Evolutionary conservation across 2,888 invertebrate species (phyloP).

Genomic region (Tetranychus truncatus): DNA sequence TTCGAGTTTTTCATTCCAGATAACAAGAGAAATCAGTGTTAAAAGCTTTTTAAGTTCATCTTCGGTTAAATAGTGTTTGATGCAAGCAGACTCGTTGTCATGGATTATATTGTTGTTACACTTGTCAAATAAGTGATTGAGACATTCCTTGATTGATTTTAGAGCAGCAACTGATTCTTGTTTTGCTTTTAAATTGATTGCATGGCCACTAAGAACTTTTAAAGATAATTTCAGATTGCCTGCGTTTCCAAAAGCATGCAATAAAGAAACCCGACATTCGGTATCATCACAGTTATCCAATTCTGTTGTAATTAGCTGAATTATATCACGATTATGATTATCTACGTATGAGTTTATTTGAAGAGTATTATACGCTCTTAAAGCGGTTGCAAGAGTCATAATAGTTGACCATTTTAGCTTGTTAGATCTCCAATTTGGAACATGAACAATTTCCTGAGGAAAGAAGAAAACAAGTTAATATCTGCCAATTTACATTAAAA

Average conservation of each 20-base stretch:
- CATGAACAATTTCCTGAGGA: neutral
- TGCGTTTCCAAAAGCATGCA: conserved; percentile 21
- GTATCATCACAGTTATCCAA: conserved; percentile 20
- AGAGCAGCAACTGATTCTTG: conserved; percentile 22
- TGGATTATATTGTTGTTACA: neutral
- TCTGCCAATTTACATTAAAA: neutral
- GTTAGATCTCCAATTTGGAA: conserved; percentile 19
- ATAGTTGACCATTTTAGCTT: conserved; percentile 20
- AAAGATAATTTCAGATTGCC: conserved; percentile 15
- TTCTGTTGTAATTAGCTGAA: conserved; percentile 15
- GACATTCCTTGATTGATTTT: conserved; percentile 19
- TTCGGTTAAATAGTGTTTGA: neutral
- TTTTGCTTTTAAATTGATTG: conserved; percentile 7
- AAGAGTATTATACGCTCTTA: conserved; percentile 12
- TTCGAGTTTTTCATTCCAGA: conserved; percentile 23
- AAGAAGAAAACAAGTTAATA: neutral
- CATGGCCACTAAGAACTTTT: conserved; percentile 15
- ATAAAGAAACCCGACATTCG: conserved; percentile 20
- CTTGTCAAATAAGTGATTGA: conserved; percentile 7
- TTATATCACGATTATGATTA: conserved; percentile 7
- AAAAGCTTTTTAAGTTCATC: neutral
- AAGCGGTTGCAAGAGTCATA: conserved; percentile 17
- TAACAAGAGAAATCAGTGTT: conserved; percentile 14
- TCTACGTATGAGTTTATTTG: neutral
- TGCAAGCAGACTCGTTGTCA: neutral